Conservation (phyloP, 2,797 vertebrate genomes). For the Cercopithecus mitis region DNA sequence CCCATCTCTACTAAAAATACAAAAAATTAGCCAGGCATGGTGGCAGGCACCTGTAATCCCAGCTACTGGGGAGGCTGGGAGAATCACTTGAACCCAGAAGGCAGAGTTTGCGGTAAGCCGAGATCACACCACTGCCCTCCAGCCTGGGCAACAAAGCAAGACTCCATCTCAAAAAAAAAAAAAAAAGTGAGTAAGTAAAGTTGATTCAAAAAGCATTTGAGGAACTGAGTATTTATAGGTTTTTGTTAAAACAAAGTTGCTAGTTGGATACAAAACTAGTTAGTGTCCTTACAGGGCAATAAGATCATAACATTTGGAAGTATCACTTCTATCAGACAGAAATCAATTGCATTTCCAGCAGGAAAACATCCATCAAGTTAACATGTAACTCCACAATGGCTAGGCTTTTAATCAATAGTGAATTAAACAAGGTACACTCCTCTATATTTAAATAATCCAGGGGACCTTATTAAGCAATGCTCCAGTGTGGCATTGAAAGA, state of each 20-base stretch:
- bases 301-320: neutral
- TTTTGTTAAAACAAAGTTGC: constrained; percentile 22
- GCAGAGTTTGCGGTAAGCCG: no score
- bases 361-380: neutral
- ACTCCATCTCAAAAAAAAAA: no score
- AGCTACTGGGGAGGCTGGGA: no score
- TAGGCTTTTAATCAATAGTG: constrained; percentile 32
- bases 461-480: neutral
- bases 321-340: constrained; percentile 15
- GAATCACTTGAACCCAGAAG: no score
- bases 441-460: constrained; percentile 12
- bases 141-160: no score
- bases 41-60: no score
- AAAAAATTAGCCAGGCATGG: no score
- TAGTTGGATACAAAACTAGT: neutral
- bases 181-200: neutral
- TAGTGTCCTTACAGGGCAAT: neutral
- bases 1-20: no score
- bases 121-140: no score
- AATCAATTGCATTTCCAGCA: constrained; percentile 3
- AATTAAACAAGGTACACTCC: neutral
- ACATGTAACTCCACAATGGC: neutral
- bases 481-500: neutral
- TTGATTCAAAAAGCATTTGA: neutral
- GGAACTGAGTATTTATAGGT: neutral